phyloP scores from a whole-genome alignment of 2,113 vertebrate species.

The Maccullochella peelii region DNA sequence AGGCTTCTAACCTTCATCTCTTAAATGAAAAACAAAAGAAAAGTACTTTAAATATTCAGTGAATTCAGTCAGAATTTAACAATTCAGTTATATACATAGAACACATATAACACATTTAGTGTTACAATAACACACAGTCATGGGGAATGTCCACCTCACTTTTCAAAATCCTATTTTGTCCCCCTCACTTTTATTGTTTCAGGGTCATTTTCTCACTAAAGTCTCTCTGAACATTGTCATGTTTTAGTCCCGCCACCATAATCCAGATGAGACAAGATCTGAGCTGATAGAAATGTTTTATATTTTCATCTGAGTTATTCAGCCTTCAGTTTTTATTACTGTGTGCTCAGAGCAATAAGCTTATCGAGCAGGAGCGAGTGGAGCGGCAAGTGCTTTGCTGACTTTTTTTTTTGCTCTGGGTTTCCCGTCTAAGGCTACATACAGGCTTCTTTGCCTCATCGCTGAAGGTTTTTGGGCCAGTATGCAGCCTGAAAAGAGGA shows the following conservation, averaged over 20 bases:
- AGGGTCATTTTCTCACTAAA: not conserved
- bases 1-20: not conserved
- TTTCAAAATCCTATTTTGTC: not conserved
- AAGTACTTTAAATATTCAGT: not conserved
- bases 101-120: too few relatives aligned
- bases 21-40: not conserved
- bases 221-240: not conserved
- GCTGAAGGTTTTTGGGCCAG: not conserved
- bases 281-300: slow-evolving; percentile 12
- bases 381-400: not conserved
- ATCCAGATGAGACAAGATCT: not conserved
- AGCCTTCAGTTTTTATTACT: slow-evolving; percentile 21
- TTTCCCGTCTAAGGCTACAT: not conserved
- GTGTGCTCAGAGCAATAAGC: slow-evolving; percentile 22
- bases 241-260: not conserved
- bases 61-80: not conserved
- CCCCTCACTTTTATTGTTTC: not conserved
- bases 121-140: not conserved
- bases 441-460: not conserved
- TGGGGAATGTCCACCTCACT: not conserved
- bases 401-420: not conserved
- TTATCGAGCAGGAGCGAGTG: not conserved
- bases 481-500: slow-evolving; percentile 1
- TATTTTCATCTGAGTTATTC: slow-evolving; percentile 18
- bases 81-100: not conserved